A percentile compares a stretch with the other conserved stretches of the same genome.
These are phyloP conservation scores for Melieria picta DNA, from an alignment of 2,888 invertebrate genomes.

Conservation along the genomic window DNA sequence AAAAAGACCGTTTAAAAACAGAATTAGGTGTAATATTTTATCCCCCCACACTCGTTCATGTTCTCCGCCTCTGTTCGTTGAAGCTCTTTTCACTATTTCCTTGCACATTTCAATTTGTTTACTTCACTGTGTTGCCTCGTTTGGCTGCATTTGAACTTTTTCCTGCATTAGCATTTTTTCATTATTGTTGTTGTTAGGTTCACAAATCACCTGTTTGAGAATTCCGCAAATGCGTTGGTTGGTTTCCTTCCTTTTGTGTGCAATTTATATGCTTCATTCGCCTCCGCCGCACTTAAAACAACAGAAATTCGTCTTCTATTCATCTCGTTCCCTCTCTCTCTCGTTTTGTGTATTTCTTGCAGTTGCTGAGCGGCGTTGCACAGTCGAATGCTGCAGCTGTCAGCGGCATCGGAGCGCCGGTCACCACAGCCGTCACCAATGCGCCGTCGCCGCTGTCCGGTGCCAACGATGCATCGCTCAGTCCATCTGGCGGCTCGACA, in stretches of 20 bases:
- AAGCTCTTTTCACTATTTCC: no score
- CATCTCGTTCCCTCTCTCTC: conserved; percentile 28
- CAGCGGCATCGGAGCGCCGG: conserved; percentile 51
- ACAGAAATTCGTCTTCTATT: background rate
- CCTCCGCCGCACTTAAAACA: background rate
- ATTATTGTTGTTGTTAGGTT: background rate
- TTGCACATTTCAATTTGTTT: background rate
- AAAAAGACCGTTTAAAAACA: no score
- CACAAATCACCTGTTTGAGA: conserved; percentile 51
- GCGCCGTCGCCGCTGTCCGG: conserved; percentile 78
- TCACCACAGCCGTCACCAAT: conserved; percentile 66
- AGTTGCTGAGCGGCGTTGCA: conserved; percentile 52
- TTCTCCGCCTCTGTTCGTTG: background rate
- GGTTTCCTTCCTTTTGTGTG: conserved; percentile 17
- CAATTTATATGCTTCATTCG: conserved; percentile 18
- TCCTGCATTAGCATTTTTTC: background rate
- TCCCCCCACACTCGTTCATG: background rate
- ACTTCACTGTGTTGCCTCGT: background rate
- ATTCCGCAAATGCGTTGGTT: conserved; percentile 41
- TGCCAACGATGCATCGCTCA: conserved; percentile 77
- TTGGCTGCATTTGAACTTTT: background rate
- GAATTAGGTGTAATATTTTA: no score
- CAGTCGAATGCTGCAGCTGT: conserved; percentile 74
- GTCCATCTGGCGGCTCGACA: conserved; percentile 72
- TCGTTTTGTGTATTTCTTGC: conserved; percentile 31